Conservation (phyloP, 2,888 invertebrate species). For the Boloria euphrosyne region DNA sequence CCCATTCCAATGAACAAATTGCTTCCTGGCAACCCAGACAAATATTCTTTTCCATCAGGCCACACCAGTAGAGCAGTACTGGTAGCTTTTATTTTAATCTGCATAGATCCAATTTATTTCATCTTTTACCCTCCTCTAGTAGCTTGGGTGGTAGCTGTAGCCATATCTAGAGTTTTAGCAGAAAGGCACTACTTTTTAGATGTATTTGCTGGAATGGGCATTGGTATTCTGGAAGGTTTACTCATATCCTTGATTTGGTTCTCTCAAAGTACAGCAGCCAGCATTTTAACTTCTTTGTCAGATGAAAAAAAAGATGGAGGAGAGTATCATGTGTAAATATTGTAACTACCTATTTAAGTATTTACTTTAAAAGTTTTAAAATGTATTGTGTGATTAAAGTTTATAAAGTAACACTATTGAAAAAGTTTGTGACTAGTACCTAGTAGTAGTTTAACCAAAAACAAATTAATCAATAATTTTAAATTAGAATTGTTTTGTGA, state of each 20-base stretch:
- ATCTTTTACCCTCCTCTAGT: constrained; percentile 84
- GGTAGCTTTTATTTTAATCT: constrained; percentile 87
- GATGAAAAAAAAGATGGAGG: constrained; percentile 87
- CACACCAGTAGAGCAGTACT: constrained; percentile 93
- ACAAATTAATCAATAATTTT: too few relatives aligned
- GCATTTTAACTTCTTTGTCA: constrained; percentile 83
- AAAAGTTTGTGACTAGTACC: constrained; percentile 10
- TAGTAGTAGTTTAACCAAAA: too few relatives aligned
- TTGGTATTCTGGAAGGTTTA: constrained; percentile 88
- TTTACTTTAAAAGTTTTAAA: background rate
- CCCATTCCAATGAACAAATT: constrained; percentile 88
- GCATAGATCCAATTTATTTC: constrained; percentile 83
- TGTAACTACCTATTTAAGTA: background rate
- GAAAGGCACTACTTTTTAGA: constrained; percentile 95
- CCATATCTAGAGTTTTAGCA: constrained; percentile 90
- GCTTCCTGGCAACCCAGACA: constrained; percentile 90
- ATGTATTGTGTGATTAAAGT: background rate
- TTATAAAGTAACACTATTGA: background rate
- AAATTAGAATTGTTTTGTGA: too few relatives aligned
- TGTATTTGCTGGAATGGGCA: constrained; percentile 86
- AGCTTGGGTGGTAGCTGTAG: constrained; percentile 89
- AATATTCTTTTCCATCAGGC: constrained; percentile 96
- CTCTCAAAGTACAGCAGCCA: constrained; percentile 82
- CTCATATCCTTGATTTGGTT: constrained; percentile 87
- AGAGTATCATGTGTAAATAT: constrained; percentile 84